These are phyloP conservation scores for Aphelocoma coerulescens DNA, from an alignment of 2,113 vertebrate species.

Conservation along the genomic window DNA sequence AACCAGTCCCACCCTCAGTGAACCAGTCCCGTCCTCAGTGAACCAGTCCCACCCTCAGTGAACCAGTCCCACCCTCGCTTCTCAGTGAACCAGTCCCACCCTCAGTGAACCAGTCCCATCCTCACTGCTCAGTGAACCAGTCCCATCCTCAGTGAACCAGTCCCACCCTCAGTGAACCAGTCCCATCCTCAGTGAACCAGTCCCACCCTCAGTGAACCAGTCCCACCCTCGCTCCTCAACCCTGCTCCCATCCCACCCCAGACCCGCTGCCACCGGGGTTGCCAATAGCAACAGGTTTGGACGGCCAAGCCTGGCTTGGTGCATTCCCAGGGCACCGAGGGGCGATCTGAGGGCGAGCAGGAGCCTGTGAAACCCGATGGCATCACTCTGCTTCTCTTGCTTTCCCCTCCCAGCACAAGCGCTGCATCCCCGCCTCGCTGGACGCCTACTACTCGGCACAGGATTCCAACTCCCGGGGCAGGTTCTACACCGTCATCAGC, in stretches of 20 bases:
- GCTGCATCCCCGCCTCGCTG: conserved; percentile 95
- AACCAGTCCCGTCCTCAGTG: too few relatives aligned
- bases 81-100: too few relatives aligned
- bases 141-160: too few relatives aligned
- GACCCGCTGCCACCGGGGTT: not conserved
- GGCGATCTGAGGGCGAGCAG: not conserved
- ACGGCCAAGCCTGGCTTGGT: not conserved
- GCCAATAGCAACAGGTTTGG: not conserved
- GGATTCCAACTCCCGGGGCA: conserved; percentile 90
- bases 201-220: too few relatives aligned
- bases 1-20: too few relatives aligned
- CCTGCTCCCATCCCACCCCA: not conserved
- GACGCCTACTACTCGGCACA: conserved; percentile 96
- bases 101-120: too few relatives aligned
- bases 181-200: too few relatives aligned
- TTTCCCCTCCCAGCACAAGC: conserved; percentile 84
- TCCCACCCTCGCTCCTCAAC: not conserved
- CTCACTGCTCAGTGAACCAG: too few relatives aligned
- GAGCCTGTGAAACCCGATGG: fast-evolving
- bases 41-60: too few relatives aligned
- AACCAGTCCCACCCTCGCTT: too few relatives aligned
- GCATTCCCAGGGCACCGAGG: not conserved
- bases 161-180: too few relatives aligned
- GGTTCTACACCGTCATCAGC: conserved; percentile 98
- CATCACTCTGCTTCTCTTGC: not conserved